phyloP scores from a whole-genome alignment of 2,797 vertebrate species.

The Threskiornis aethiopicus region DNA sequence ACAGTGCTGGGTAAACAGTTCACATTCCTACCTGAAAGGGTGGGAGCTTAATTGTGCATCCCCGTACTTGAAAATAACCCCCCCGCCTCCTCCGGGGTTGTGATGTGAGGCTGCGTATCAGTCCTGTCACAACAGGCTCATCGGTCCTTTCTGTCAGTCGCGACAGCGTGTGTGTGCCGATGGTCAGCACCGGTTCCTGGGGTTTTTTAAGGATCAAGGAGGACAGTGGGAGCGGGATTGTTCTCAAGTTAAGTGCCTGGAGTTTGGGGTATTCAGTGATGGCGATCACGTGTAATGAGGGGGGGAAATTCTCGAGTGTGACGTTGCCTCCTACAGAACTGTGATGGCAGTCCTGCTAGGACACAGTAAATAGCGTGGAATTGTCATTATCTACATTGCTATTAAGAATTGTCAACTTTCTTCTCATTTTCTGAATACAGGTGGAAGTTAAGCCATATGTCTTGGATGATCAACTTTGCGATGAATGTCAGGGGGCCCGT shows the following conservation, averaged over 20 bases:
- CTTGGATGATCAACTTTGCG: conserved; percentile 99
- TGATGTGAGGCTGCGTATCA: not conserved
- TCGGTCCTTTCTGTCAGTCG: not conserved
- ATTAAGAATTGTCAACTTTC: not conserved
- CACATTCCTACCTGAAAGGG: not conserved
- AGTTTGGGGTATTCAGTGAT: not conserved
- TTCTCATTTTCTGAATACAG: conserved; percentile 73
- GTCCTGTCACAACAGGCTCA: not conserved
- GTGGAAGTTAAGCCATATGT: conserved; percentile 99
- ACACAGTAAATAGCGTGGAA: not conserved
- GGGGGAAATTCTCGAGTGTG: not conserved
- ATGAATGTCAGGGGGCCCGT: conserved; percentile 99
- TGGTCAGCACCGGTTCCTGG: not conserved
- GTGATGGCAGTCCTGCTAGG: not conserved
- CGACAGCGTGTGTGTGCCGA: not conserved
- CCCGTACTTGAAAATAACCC: not conserved
- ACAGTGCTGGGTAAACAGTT: not conserved
- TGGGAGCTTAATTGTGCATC: not conserved
- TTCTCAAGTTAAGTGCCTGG: not conserved
- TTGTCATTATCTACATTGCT: not conserved
- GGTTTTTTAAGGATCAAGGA: not conserved
- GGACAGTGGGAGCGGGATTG: not conserved
- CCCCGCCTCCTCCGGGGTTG: not conserved
- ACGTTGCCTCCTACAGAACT: not conserved
- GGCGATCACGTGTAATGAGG: not conserved